Percentiles rank a stretch among this genome's conserved stretches.
Evolutionary conservation across 2,797 vertebrate species (phyloP).

Genomic region (Propithecus perrieri): DNA sequence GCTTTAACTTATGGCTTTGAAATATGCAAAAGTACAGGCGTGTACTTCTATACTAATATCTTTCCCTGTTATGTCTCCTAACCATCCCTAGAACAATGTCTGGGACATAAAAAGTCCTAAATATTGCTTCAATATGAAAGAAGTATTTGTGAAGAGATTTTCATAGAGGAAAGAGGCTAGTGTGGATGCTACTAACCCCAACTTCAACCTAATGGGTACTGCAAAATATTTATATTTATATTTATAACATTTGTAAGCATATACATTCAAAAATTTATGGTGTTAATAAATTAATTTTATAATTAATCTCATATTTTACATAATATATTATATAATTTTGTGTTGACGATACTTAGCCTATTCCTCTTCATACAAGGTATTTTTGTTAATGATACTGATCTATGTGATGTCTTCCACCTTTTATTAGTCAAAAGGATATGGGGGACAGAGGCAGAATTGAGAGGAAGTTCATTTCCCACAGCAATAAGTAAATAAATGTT

Average conservation of each 20-base stretch:
- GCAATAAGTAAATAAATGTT: neutral
- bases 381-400: neutral
- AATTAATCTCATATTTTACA: neutral
- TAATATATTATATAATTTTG: neutral
- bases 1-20: constrained; percentile 19
- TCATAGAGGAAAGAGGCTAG: neutral
- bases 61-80: neutral
- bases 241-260: neutral
- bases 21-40: neutral
- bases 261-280: neutral
- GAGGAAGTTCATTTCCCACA: neutral
- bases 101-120: neutral
- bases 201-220: neutral
- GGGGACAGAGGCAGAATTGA: neutral
- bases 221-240: neutral
- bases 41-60: neutral
- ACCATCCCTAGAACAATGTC: neutral
- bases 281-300: neutral
- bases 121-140: neutral
- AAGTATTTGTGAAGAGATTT: neutral
- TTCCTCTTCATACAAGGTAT: neutral
- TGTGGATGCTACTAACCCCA: neutral
- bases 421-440: neutral
- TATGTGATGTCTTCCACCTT: neutral
- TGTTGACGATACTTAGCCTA: neutral